Conservation (phyloP, 37 sponge, comb jelly and placozoan species). For the Aplysina aerophoba region DNA sequence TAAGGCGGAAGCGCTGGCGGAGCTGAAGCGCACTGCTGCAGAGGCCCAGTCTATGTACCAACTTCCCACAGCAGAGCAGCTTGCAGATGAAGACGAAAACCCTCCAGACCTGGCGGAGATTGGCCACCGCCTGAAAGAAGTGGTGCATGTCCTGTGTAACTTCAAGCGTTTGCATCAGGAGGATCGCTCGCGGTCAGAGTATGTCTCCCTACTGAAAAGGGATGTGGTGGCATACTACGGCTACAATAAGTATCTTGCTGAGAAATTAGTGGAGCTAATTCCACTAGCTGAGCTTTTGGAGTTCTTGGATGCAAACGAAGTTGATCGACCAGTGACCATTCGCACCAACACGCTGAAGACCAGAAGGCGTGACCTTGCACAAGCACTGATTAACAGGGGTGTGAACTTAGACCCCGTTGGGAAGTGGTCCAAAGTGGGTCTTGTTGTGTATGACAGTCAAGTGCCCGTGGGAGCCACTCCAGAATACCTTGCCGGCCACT, state of each 20-base stretch:
- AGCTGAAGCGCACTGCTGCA: conserved; percentile 35
- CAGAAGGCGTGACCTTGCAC: conserved; percentile 91
- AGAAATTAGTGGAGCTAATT: conserved; percentile 80
- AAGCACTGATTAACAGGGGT: conserved; percentile 91
- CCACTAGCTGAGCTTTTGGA: conserved; percentile 78
- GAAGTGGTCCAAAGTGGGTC: conserved; percentile 96
- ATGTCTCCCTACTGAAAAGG: conserved; percentile 56
- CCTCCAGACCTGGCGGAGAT: conserved; percentile 47
- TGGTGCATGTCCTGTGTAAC: conserved; percentile 79
- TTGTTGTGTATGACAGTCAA: conserved; percentile 93
- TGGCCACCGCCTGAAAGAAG: conserved; percentile 69
- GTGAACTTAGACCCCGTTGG: conserved; percentile 99
- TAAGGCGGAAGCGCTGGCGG: conserved; percentile 31
- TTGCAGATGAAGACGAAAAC: conserved; percentile 52
- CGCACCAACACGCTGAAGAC: conserved; percentile 95
- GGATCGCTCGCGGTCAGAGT: conserved; percentile 76
- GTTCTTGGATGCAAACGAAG: conserved; percentile 94
- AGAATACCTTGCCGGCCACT: conserved; percentile 97
- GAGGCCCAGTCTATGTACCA: conserved; percentile 46
- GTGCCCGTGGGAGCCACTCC: conserved; percentile 99
- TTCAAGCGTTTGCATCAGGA: conserved; percentile 81
- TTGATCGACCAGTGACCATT: conserved; percentile 91
- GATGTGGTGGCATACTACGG: conserved; percentile 93
- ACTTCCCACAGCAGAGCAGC: conserved; percentile 75
- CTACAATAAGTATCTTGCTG: conserved; percentile 88